Evolutionary conservation across 1,140 invertebrate genomes (phyloP).

Genomic region (Grapholita molesta): DNA sequence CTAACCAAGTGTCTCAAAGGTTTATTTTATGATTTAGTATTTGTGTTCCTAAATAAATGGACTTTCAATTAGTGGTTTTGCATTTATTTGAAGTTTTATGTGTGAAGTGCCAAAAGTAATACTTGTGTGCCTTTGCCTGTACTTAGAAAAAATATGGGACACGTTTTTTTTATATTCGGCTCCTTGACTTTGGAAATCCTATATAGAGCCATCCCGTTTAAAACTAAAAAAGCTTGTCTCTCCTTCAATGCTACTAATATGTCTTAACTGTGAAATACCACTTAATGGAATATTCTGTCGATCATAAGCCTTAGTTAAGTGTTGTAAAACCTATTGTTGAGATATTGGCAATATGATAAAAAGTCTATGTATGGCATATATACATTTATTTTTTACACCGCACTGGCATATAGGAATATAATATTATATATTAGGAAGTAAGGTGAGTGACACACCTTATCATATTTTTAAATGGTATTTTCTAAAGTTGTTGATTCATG

Average conservation of each 20-base stretch:
- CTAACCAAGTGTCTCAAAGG: conserved; percentile 56
- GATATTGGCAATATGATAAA: conserved; percentile 32
- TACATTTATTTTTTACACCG: conserved; percentile 40
- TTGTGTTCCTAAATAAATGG: conserved; percentile 57
- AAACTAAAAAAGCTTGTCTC: conserved; percentile 36
- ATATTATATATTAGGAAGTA: conserved; percentile 45
- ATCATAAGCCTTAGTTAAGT: conserved; percentile 42
- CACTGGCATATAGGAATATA: conserved; percentile 32
- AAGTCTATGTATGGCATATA: conserved; percentile 30
- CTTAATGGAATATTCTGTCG: conserved; percentile 34
- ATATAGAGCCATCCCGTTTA: conserved; percentile 29
- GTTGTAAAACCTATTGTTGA: conserved; percentile 38
- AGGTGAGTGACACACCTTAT: conserved; percentile 41
- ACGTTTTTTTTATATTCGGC: conserved; percentile 22
- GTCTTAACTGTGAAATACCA: conserved; percentile 34
- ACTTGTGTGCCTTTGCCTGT: neutral
- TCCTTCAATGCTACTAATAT: conserved; percentile 43
- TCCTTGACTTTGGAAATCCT: conserved; percentile 51
- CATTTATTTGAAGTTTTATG: conserved; percentile 38
- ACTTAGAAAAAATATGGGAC: conserved; percentile 25
- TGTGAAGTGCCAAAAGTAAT: conserved; percentile 21
- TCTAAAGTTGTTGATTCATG: conserved; percentile 60
- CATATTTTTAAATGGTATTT: conserved; percentile 60
- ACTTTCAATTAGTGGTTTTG: conserved; percentile 34
- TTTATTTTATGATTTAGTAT: conserved; percentile 39